A percentile compares a stretch with the other conserved stretches of the same genome.
Evolutionary conservation across 2,797 vertebrate species (phyloP).

Genomic region (Setipinna tenuifilis): DNA sequence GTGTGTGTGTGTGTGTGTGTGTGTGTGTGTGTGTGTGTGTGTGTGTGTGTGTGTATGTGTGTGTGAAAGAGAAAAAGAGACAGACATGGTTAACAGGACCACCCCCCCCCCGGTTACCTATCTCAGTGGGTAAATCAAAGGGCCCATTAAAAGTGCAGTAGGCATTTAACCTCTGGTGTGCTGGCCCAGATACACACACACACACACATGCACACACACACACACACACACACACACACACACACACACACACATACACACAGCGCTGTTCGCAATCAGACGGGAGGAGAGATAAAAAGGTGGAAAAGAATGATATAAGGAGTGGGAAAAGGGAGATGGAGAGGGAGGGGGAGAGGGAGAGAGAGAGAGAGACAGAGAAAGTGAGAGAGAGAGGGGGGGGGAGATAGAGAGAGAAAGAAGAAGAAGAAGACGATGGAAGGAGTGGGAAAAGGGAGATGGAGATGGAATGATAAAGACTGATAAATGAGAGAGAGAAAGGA

Average conservation of each 20-base stretch:
- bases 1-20: too few species aligned
- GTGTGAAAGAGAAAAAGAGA: too few species aligned
- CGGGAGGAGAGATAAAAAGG: background rate
- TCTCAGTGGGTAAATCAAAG: background rate
- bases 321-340: background rate
- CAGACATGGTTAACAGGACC: background rate
- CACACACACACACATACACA: background rate
- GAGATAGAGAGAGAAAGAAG: constrained; percentile 32
- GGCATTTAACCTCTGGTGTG: background rate
- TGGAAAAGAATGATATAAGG: too few species aligned
- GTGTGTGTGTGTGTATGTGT: too few species aligned
- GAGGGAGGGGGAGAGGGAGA: constrained; percentile 1
- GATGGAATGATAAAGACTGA: constrained; percentile 2
- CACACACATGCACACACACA: too few species aligned
- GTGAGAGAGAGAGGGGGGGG: background rate
- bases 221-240: background rate
- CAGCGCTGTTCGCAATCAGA: too few species aligned
- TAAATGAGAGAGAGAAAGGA: constrained; percentile 39
- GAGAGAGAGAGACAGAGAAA: constrained; percentile 33
- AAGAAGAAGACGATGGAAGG: background rate
- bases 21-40: too few species aligned
- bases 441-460: constrained; percentile 31
- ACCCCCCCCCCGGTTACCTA: background rate
- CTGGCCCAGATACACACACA: background rate
- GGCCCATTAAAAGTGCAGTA: constrained; percentile 8